These are phyloP conservation scores for Rhabdornis inornatus DNA, from an alignment of 2,113 vertebrate genomes.

Conservation along the genomic window DNA sequence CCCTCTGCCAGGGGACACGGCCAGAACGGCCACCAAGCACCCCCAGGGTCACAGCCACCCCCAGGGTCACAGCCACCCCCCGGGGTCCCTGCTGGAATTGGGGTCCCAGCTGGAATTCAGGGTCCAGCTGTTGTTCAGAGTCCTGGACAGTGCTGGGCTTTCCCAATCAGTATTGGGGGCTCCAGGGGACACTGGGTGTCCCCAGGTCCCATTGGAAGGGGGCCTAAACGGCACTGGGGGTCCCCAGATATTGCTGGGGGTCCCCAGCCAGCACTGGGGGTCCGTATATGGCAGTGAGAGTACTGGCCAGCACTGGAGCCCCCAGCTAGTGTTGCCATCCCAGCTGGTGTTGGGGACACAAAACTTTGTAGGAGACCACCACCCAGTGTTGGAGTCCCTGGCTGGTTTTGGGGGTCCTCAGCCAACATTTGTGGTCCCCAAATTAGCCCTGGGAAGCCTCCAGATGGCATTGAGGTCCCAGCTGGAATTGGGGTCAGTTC, in stretches of 20 bases:
- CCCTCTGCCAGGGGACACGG: neutral
- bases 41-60: neutral
- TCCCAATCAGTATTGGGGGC: accelerated
- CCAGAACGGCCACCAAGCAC: accelerated
- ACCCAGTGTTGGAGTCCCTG: no score
- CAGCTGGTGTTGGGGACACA: neutral
- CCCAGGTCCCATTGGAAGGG: neutral
- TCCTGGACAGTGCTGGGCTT: accelerated
- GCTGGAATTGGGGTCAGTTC: neutral
- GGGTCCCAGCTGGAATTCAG: neutral
- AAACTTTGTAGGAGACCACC: neutral
- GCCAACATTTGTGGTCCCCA: neutral
- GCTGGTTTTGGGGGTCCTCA: neutral
- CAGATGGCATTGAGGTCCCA: neutral
- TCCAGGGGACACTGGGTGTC: neutral
- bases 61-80: neutral
- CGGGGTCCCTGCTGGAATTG: accelerated
- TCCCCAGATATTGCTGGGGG: neutral
- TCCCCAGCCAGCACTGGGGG: neutral
- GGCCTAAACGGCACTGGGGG: neutral
- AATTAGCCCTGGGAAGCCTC: neutral
- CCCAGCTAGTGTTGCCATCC: neutral
- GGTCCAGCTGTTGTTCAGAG: neutral
- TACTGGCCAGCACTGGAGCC: neutral
- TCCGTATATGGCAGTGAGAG: neutral